A percentile compares a stretch with the other conserved stretches of the same genome.
These are phyloP conservation scores for Caenorhabditis sinica DNA, from an alignment of 2,888 invertebrate genomes.

Conservation along the genomic window DNA sequence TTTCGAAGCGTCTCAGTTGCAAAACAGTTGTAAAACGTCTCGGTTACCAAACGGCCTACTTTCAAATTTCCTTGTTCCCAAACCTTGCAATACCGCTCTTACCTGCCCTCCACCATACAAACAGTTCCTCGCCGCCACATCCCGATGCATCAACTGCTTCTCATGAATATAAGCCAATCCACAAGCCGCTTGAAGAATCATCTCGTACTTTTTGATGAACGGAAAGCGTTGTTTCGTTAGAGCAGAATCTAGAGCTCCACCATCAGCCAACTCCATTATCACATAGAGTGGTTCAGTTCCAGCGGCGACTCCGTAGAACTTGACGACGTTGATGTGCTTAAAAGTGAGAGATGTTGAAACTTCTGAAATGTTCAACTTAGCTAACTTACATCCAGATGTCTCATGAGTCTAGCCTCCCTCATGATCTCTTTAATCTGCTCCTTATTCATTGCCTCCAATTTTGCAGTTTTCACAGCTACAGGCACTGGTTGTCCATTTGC, in stretches of 20 bases:
- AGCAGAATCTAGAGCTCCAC: slow-evolving; percentile 72
- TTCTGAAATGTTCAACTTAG: not conserved
- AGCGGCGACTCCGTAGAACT: slow-evolving; percentile 72
- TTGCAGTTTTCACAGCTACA: slow-evolving; percentile 64
- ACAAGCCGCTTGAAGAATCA: slow-evolving; percentile 70
- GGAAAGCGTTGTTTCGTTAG: slow-evolving; percentile 67
- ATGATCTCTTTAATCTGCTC: slow-evolving; percentile 77
- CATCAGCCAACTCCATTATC: slow-evolving; percentile 73
- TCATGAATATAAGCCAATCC: slow-evolving; percentile 75
- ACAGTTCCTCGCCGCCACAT: slow-evolving; percentile 69
- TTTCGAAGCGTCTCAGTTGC: too few species aligned
- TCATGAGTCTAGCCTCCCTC: slow-evolving; percentile 75
- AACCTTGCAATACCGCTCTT: too few species aligned
- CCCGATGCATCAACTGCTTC: slow-evolving; percentile 59
- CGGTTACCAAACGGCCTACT: not conserved
- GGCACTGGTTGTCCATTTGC: slow-evolving; percentile 7
- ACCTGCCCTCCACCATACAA: slow-evolving; percentile 65
- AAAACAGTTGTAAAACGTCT: slow-evolving; percentile 4
- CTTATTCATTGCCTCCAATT: slow-evolving; percentile 72
- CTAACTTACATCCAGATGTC: slow-evolving; percentile 59
- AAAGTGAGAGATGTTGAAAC: not conserved
- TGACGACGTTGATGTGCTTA: slow-evolving; percentile 64
- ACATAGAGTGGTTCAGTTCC: slow-evolving; percentile 73
- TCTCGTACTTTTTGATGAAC: slow-evolving; percentile 66
- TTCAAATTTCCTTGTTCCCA: too few species aligned